phyloP scores from a whole-genome alignment of 2,888 invertebrate genomes.

The Cyrtodaria siliqua region DNA sequence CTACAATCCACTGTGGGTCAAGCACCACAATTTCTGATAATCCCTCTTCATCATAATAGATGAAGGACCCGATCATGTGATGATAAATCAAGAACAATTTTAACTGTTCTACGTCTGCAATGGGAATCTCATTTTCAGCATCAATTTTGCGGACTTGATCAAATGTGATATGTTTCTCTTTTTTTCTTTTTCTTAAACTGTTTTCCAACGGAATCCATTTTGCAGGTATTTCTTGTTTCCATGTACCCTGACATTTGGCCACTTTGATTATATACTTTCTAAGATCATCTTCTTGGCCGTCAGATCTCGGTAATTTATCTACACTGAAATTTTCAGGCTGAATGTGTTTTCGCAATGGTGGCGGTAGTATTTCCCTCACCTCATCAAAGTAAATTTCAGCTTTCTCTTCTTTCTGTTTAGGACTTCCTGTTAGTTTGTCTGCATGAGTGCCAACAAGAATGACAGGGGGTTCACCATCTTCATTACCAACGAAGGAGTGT shows the following conservation, averaged over 20 bases:
- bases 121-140: not conserved
- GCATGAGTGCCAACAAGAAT: constrained; percentile 45
- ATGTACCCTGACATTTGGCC: not conserved
- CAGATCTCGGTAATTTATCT: constrained; percentile 1
- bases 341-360: constrained; percentile 31
- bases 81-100: constrained; percentile 28
- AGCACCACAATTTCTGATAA: constrained; percentile 24
- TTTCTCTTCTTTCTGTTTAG: constrained; percentile 4
- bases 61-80: constrained; percentile 23
- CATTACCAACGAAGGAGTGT: constrained; percentile 32
- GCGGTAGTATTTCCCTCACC: constrained; percentile 19
- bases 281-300: not conserved
- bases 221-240: constrained; percentile 11
- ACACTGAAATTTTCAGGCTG: constrained; percentile 19
- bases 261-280: constrained; percentile 1
- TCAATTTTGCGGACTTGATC: constrained; percentile 13
- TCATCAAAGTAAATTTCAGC: constrained; percentile 16
- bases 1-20: constrained; percentile 29
- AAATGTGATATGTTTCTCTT: constrained; percentile 11
- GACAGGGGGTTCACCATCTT: constrained; percentile 23
- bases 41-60: constrained; percentile 27
- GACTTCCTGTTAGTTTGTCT: constrained; percentile 11
- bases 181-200: not conserved
- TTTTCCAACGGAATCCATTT: constrained; percentile 38
- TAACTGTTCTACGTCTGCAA: constrained; percentile 22